These are phyloP conservation scores for Ammodytes dubius DNA, from an alignment of 2,113 vertebrate genomes.

Conservation along the genomic window DNA sequence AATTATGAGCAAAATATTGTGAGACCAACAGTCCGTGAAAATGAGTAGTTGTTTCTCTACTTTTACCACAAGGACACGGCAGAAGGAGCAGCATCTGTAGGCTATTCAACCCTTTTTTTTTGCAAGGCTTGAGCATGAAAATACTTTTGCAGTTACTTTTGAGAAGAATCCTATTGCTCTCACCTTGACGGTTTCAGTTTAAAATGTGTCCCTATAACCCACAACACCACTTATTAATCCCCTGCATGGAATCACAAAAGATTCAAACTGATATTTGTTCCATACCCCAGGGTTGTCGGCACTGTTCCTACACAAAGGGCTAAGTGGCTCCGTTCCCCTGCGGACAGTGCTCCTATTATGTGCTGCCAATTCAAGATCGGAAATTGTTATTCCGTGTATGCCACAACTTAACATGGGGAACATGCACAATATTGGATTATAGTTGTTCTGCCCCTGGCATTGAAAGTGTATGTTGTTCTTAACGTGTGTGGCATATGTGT, in stretches of 20 bases:
- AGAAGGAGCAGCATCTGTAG: neutral
- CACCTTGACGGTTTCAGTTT: slow-evolving; percentile 40
- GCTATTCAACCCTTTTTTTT: neutral
- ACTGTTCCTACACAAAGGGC: slow-evolving; percentile 62
- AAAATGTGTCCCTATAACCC: slow-evolving; percentile 29
- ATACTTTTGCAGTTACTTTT: slow-evolving; percentile 35
- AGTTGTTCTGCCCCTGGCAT: too few relatives aligned
- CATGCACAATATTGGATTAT: slow-evolving; percentile 61
- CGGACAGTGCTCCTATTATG: slow-evolving; percentile 54
- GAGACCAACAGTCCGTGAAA: neutral
- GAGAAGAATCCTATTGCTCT: slow-evolving; percentile 22
- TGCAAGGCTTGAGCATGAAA: slow-evolving; percentile 27
- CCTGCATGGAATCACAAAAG: slow-evolving; percentile 46
- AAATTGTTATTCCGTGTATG: slow-evolving; percentile 61
- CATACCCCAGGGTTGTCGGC: slow-evolving; percentile 29
- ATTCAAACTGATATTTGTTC: slow-evolving; percentile 67
- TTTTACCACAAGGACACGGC: slow-evolving; percentile 42
- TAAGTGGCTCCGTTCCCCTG: slow-evolving; percentile 55
- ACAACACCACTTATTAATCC: slow-evolving; percentile 33
- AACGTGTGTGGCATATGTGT: too few relatives aligned
- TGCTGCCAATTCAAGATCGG: slow-evolving; percentile 45
- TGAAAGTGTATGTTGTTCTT: too few relatives aligned
- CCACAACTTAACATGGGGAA: slow-evolving; percentile 61
- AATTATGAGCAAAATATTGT: neutral
- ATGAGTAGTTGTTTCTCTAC: neutral